Evolutionary conservation across 2,888 invertebrate genomes (phyloP).

Genomic region (Leuctra nigra): DNA sequence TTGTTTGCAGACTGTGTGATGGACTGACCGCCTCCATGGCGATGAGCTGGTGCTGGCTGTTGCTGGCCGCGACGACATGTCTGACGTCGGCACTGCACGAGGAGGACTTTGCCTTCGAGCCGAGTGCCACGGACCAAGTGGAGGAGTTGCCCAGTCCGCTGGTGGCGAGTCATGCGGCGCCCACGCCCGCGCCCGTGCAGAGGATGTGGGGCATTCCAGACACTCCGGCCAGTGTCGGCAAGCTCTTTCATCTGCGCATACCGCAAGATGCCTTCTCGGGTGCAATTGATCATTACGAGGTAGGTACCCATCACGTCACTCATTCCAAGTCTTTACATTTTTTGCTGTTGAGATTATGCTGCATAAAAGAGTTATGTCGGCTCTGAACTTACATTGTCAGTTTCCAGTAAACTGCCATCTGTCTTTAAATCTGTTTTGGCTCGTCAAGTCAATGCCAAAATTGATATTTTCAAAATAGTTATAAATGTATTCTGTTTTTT

Average conservation of each 20-base stretch:
- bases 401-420: too few species aligned
- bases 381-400: too few species aligned
- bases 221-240: conserved; percentile 61
- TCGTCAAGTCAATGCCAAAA: too few species aligned
- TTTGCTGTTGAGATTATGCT: too few species aligned
- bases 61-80: background rate
- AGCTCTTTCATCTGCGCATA: conserved; percentile 63
- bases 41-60: background rate
- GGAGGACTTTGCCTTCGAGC: conserved; percentile 42
- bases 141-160: conserved; percentile 26
- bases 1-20: background rate
- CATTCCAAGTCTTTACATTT: too few species aligned
- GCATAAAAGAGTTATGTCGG: too few species aligned
- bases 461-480: too few species aligned
- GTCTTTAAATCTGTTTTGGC: too few species aligned
- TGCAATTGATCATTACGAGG: conserved; percentile 61
- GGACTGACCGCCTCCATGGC: conserved; percentile 2
- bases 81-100: background rate
- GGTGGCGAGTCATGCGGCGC: background rate
- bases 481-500: too few species aligned
- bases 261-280: conserved; percentile 65
- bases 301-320: too few species aligned
- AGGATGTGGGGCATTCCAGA: conserved; percentile 51
- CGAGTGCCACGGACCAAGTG: conserved; percentile 37
- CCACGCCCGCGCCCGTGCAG: conserved; percentile 31